Evolutionary conservation across 2,113 vertebrate genomes (phyloP), one percentile per base, ranked within the genome.

Genomic region (Plestiodon gilberti): DNA sequence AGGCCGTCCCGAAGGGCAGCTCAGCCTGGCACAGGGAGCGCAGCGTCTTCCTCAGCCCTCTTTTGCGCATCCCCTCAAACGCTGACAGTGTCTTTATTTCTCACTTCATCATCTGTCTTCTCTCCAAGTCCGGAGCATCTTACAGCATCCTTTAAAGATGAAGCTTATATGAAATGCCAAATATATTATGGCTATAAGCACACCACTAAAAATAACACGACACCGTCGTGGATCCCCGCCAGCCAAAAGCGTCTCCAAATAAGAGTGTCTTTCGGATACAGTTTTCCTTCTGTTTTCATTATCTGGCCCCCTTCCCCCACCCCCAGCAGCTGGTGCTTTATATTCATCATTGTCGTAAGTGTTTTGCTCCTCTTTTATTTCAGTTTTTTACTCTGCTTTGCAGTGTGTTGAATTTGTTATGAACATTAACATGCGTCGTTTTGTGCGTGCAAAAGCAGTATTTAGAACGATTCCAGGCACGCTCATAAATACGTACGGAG

Each of bases 261-360:
- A 73, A 83, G 73, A 57, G 55, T 18, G 52, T 61, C 55, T 61
- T 83, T 20, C 70, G 18, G 35, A 74, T 30, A 33, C 14, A 59
- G 35, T 38, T 82, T 83, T 43, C 55, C 69, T 74, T 83, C 35
- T 62, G 35, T 74, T 38, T 83, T 83, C 70, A 40, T 83, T 61
- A 59, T 61, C 35, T 74, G 55, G 35, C 35, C 70, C 33, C 81
- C n/a, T 6, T 17, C 38, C 69, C n/a, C 14, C 14, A 20, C n/a
- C 35, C 52, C 48, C n/a, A 5, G 38, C 69, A 83, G 55, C 70
- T 74, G 82, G 33, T 11, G 35, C n/a, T 61, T 74, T 83, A 57
- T 61, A 74, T 83, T 35, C 69, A 73, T 74, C 55, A 22, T 73
- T 74, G 70, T 30, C 8, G 40, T n/a, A 33, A 82, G 33, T 18